Evolutionary conservation across 2,797 vertebrate genomes (phyloP).

Genomic region (Spheniscus humboldti): DNA sequence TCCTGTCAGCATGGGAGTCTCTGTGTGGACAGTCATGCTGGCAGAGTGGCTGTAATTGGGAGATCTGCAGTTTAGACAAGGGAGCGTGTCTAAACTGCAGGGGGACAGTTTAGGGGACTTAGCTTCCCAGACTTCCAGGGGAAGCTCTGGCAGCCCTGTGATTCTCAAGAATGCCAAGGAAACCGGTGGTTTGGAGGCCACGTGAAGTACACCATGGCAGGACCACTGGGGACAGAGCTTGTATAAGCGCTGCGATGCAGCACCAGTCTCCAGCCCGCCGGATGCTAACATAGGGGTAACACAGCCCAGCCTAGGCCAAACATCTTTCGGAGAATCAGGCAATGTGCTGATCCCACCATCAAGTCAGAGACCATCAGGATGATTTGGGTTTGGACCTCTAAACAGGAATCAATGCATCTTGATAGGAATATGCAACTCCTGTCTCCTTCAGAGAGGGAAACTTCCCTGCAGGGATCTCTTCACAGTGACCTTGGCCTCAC

Average conservation of each 20-base stretch:
- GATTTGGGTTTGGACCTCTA: neutral
- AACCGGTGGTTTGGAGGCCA: neutral
- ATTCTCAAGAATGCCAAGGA: neutral
- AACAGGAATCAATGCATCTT: neutral
- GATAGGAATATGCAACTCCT: neutral
- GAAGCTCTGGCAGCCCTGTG: neutral
- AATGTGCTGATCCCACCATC: neutral
- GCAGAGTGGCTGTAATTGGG: neutral
- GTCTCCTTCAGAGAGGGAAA: neutral
- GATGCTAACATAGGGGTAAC: neutral
- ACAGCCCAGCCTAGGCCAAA: neutral
- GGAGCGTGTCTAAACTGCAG: fast-evolving
- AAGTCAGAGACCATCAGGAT: neutral
- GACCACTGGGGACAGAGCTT: neutral
- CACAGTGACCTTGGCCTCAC: neutral
- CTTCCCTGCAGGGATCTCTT: neutral
- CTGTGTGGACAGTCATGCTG: neutral
- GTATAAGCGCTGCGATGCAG: neutral
- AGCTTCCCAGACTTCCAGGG: neutral
- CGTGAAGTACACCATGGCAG: neutral
- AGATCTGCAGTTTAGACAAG: neutral
- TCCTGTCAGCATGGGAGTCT: neutral
- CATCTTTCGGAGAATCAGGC: neutral
- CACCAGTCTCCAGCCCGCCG: neutral
- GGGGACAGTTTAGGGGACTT: too few relatives aligned